Conservation (phyloP, 2,113 vertebrate species). For the Campylomormyrus tamandua region DNA sequence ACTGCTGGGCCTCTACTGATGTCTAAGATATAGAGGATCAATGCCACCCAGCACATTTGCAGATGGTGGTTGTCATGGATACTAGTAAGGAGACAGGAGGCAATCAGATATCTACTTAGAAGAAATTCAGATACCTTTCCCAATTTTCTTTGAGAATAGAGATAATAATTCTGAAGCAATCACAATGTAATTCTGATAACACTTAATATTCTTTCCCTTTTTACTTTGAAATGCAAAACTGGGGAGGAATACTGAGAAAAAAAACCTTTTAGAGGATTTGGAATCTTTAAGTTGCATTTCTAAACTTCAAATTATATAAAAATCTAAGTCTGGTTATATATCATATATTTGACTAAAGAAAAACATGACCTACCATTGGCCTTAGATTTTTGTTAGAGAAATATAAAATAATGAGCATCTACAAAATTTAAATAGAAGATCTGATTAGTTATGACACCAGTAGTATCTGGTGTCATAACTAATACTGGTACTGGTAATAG, state of each 20-base stretch:
- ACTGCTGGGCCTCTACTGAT: slow-evolving; percentile 14
- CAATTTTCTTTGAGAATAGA: neutral
- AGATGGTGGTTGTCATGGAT: slow-evolving; percentile 37
- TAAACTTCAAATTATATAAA: neutral
- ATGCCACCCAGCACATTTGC: slow-evolving; percentile 21
- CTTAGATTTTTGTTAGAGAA: neutral
- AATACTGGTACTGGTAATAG: no score
- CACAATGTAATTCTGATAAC: neutral
- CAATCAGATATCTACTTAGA: slow-evolving; percentile 6
- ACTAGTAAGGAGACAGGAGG: slow-evolving; percentile 26
- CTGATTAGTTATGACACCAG: neutral
- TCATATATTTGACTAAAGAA: neutral
- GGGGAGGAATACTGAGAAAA: neutral
- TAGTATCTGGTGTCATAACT: neutral
- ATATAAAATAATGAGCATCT: neutral
- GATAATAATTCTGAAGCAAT: neutral
- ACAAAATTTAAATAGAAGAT: neutral
- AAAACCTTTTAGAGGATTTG: neutral
- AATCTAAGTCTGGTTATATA: neutral
- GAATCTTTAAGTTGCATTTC: neutral
- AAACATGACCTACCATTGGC: neutral
- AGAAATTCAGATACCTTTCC: slow-evolving; percentile 2
- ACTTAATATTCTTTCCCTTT: slow-evolving; percentile 2
- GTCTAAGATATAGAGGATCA: slow-evolving; percentile 19
- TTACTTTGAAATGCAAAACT: neutral